Base-by-base conservation (phyloP, 2,113 vertebrate species). In the Brachyhypopomus gauderio region DNA sequence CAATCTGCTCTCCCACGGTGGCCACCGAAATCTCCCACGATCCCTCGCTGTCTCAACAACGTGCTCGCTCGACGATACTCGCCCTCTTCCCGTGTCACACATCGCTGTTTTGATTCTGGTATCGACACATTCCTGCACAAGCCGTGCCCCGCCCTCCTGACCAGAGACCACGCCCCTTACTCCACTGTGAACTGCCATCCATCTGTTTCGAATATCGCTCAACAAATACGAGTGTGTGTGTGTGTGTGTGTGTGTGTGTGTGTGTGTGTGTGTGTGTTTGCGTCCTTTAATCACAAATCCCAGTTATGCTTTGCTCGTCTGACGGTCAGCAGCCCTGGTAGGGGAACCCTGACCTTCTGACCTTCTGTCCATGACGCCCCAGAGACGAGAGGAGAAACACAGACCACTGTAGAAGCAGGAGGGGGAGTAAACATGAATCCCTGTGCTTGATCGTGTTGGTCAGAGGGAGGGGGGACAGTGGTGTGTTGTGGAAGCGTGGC, bases 1-100 rank as follows among this genome's bases (percentile, higher is more conserved):
- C 87, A 73, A 86, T 78, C 75, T 58, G 80, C 73, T 73, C 78
- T 34, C 76, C 72, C 64, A 73, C 71, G 72, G 34, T 25, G 27
- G 69, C 56, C 36, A 8, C 73, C 81, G 79, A 81, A 25, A 80
- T 63, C 60, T 82, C 79, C 56, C 34, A 83, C 77, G 63, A 76
- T 78, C 72, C 59, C 38, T 62, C 38, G 30, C 71, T 75, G 41
- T 66, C 69, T 72, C 56, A 38, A 74, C 7, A 25, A 62, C 34
- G 7, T 71, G 72, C 34, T 62, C 6, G 27, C 59, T 55, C 38
- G 52, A 72, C 27, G 64, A 45, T 41, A 7, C 55, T 75, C 23
- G 60, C 56, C 52, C 62, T 59, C 6, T 64, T 60, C 60, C 60
- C 25, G 63, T 19, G 36, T 64, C 55, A 22, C 45, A 56, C 20